Base-by-base conservation (phyloP, 2,797 vertebrate species). In the Anableps anableps region DNA sequence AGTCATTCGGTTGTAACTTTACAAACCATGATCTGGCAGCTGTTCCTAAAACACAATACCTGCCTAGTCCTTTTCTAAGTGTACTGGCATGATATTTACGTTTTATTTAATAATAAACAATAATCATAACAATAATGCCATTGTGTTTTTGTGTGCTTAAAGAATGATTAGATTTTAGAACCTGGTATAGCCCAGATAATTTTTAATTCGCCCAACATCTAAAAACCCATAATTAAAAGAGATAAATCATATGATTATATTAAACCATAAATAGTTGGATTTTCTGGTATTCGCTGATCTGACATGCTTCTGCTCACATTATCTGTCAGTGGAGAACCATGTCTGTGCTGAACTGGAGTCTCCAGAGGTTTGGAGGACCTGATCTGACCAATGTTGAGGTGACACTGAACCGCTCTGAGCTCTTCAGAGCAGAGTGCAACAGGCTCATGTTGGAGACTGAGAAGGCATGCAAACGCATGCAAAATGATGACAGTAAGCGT, bases 391-490 rank as follows among this genome's bases (percentile, higher is more conserved):
- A 80, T 8, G 91, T 96, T 0, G 96, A 98, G 72, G 90, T 91
- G 0, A 92, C 95, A 58, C 92, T 95, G 41, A 96, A 93, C 36
- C 94, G 90, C 36, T 98, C 97, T 0, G 96, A 98, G 86, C 92
- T 92, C 36, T 81, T 95, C 66, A 93, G 90, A 55, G 94, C 93
- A 7, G 96, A 98, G 84, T 97, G 96, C 72, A 93, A 72, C 84
- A 95, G 96, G 85, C 92, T 99, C 80, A 95, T 98, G 66, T 91
- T 95, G 16, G 97, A 99, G 81, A 94, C 95, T 19, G 95, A 96
- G 78, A 97, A 94, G 86, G 86, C 90, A 6, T 96, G 96, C 38
- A 96, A 85, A 85, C 96, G 88, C 86, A 95, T 96, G 78, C 97
- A 96, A 81, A 95, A 94, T 0, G 95, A 97, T 34, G 95, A 96